A percentile compares a stretch with the other conserved stretches of the same genome.
These are phyloP conservation scores for Bombus superbus DNA, from an alignment of 1,140 invertebrate genomes.

Conservation along the genomic window DNA sequence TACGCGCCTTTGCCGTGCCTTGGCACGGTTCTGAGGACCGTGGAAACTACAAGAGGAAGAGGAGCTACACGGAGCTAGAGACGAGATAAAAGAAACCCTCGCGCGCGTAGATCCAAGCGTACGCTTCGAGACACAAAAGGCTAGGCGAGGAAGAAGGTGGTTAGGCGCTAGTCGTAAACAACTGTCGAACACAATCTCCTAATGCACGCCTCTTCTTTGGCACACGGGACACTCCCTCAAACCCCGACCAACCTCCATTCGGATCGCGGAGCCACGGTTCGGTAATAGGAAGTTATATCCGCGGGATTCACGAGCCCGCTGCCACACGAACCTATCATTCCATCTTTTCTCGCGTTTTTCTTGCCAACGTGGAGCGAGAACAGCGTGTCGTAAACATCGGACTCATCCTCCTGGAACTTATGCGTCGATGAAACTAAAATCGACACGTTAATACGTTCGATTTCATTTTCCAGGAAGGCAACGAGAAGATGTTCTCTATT, in stretches of 20 bases:
- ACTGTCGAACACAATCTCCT: conserved; percentile 82
- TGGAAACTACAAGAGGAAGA: neutral
- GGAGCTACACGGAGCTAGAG: conserved; percentile 7
- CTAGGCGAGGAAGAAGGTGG: conserved; percentile 66
- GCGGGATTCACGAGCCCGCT: conserved; percentile 60
- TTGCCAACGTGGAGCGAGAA: neutral
- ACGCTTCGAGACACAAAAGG: conserved; percentile 65
- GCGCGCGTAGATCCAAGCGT: conserved; percentile 55
- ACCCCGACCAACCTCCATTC: conserved; percentile 22
- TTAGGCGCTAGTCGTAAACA: conserved; percentile 79
- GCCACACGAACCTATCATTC: conserved; percentile 54
- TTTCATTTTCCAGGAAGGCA: neutral
- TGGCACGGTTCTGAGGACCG: conserved; percentile 5
- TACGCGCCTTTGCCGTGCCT: conserved; percentile 62
- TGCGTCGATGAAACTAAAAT: conserved; percentile 5
- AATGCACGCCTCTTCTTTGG: conserved; percentile 79
- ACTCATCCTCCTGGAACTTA: conserved; percentile 24
- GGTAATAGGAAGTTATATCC: conserved; percentile 74
- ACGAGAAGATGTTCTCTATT: neutral
- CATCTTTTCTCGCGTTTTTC: conserved; percentile 37
- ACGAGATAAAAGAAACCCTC: conserved; percentile 56
- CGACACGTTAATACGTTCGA: conserved; percentile 20
- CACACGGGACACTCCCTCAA: conserved; percentile 49
- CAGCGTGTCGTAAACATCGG: conserved; percentile 17
- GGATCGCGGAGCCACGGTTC: conserved; percentile 34